Evolutionary conservation across 2,113 vertebrate species (phyloP), one percentile per base, ranked within the genome.

Genomic region (Eretmochelys imbricata): DNA sequence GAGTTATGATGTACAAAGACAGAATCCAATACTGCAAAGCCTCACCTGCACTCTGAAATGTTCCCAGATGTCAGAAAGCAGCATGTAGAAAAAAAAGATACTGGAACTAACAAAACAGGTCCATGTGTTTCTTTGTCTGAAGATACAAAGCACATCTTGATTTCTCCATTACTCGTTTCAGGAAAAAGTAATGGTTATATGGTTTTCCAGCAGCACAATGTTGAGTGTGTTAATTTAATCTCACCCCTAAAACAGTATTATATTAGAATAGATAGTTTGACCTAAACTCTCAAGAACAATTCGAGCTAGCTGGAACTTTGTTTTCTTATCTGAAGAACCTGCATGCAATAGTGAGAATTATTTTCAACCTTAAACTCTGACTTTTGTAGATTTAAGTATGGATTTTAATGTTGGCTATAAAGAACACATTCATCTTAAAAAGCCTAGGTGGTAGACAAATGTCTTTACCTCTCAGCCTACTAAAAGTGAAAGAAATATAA

Each of bases 1-100:
- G 69, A 89, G 54, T 89, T 95, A 90, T 1, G 10, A 4, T 31
- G 87, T 89, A 85, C 50, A 89, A 92, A 90, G 31, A 54, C 46
- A 90, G 80, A 94, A 72, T 5, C 82, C 50, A 59, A 82, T 51
- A 92, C 27, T 93, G 90, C 82, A 96, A 95, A 95, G 87, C 80
- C 93, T 46, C 83, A 92, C 85, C 76, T 93, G 27, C 54, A 89
- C 0, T 0, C 42, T 5, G 7, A 91, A 93, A 65, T 38, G 54
- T 91, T 92, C 62, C 62, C 91, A 90, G 12, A 10, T 80, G 82
- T 25, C 51, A 80, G 55, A 88, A 96, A 92, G 81, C 9, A 82
- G 76, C 31, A n/a, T 76, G 89, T 49, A 90, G 92, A 38, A 46
- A 76, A 29, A 8, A 48, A n/a, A 6, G 20, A 82, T 84, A 81